Conservation (phyloP, 2,888 invertebrate species). For the Rhamnusium bicolor region DNA sequence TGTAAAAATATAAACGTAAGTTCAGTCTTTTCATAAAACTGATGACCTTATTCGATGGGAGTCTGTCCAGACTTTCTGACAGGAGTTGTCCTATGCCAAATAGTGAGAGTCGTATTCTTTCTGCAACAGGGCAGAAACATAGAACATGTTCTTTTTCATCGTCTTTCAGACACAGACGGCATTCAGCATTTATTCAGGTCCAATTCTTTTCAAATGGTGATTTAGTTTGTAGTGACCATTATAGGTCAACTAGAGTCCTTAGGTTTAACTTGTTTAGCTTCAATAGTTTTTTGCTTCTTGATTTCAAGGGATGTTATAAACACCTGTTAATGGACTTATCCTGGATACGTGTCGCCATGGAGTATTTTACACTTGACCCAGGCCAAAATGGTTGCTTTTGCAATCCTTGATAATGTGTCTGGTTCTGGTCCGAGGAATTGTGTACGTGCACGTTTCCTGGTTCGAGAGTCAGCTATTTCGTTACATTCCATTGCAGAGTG, state of each 20-base stretch:
- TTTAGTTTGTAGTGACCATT: not conserved
- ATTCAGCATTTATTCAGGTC: not conserved
- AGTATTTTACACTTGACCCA: not conserved
- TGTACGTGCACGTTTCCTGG: not conserved
- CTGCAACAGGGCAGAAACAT: not conserved
- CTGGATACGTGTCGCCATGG: not conserved
- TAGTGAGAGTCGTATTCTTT: not conserved
- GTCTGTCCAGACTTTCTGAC: not conserved
- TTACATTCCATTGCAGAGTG: not conserved
- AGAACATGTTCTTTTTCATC: not conserved
- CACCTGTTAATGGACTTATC: not conserved
- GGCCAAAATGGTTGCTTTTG: not conserved
- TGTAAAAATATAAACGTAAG: too few relatives aligned
- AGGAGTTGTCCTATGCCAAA: not conserved
- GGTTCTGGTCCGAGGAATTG: constrained; percentile 1
- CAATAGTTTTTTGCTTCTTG: not conserved
- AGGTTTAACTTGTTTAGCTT: not conserved
- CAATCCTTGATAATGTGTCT: not conserved
- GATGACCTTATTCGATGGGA: constrained; percentile 1
- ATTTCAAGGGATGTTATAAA: too few relatives aligned
- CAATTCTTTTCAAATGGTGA: too few relatives aligned
- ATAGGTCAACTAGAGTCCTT: not conserved
- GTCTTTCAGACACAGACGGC: not conserved
- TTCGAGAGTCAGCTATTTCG: constrained; percentile 6
- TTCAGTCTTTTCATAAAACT: not conserved